phyloP scores from a whole-genome alignment of 2,888 invertebrate species.

The Sarcophaga rosellei region DNA sequence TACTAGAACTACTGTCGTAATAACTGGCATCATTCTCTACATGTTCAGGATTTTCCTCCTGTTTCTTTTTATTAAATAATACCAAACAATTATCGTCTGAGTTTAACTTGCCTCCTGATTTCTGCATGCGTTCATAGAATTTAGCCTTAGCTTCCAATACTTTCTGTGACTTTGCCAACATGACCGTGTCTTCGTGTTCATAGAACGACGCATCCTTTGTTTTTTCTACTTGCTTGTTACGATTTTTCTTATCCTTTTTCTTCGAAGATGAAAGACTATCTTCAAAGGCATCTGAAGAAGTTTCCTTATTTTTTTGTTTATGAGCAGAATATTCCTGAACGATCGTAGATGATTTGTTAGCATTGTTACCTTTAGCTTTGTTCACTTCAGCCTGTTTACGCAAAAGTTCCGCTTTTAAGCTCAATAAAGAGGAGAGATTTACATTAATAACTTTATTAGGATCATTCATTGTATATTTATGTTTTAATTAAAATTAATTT shows the following conservation, averaged over 20 bases:
- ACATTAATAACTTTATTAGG: slow-evolving; percentile 81
- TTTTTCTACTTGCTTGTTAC: slow-evolving; percentile 74
- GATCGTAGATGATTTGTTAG: slow-evolving; percentile 79
- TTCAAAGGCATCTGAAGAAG: neutral
- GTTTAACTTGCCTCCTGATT: slow-evolving; percentile 79
- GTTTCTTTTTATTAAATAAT: slow-evolving; percentile 80
- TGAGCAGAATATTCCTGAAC: slow-evolving; percentile 81
- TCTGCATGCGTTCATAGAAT: slow-evolving; percentile 81
- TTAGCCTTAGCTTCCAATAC: slow-evolving; percentile 81
- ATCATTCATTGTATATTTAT: slow-evolving; percentile 77
- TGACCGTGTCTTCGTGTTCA: slow-evolving; percentile 77
- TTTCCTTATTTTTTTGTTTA: slow-evolving; percentile 65
- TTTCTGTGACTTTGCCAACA: slow-evolving; percentile 81
- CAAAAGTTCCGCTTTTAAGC: slow-evolving; percentile 93
- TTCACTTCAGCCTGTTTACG: slow-evolving; percentile 92
- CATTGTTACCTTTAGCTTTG: slow-evolving; percentile 84
- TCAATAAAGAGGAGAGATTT: slow-evolving; percentile 84
- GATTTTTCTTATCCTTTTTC: slow-evolving; percentile 63
- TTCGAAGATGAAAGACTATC: neutral
- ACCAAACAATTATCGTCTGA: slow-evolving; percentile 80
- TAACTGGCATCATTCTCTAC: slow-evolving; percentile 41
- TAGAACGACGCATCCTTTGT: slow-evolving; percentile 73
- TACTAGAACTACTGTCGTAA: slow-evolving; percentile 79
- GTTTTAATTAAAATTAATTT: neutral
- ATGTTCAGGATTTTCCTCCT: slow-evolving; percentile 74